These are phyloP conservation scores for Balaeniceps rex DNA, from an alignment of 2,113 vertebrate species.

Conservation along the genomic window DNA sequence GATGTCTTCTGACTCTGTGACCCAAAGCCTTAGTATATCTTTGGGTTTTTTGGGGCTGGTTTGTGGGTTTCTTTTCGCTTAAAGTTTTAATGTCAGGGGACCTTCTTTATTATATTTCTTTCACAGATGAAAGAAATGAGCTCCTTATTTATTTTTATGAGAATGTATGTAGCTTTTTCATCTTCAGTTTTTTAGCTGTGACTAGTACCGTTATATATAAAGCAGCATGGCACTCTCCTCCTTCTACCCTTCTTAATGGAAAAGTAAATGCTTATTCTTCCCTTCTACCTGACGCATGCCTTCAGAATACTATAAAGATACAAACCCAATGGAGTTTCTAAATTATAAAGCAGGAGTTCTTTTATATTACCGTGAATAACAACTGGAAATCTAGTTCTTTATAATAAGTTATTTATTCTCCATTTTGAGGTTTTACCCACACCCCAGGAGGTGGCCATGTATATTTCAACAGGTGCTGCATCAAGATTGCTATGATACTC, in stretches of 20 bases:
- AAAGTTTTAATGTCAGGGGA: not conserved
- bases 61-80: not conserved
- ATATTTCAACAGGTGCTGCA: constrained; percentile 40
- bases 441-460: constrained; percentile 63
- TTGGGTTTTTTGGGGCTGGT: not conserved
- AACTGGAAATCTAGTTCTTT: constrained; percentile 68
- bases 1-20: not conserved
- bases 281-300: constrained; percentile 44
- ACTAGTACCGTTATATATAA: constrained; percentile 13
- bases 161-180: not conserved
- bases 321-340: constrained; percentile 59
- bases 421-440: constrained; percentile 74
- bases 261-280: constrained; percentile 66
- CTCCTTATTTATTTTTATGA: constrained; percentile 28
- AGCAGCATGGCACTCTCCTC: not conserved
- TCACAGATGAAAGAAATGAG: not conserved
- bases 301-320: constrained; percentile 62
- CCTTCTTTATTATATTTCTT: not conserved
- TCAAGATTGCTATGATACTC: constrained; percentile 42
- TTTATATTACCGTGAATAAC: constrained; percentile 51
- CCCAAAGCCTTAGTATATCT: not conserved
- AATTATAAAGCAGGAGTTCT: constrained; percentile 66
- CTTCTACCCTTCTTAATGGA: constrained; percentile 41
- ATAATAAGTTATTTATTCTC: constrained; percentile 73
- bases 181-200: not conserved